Evolutionary conservation across 2,888 invertebrate genomes (phyloP).

Genomic region (Xestia sexstrigata): DNA sequence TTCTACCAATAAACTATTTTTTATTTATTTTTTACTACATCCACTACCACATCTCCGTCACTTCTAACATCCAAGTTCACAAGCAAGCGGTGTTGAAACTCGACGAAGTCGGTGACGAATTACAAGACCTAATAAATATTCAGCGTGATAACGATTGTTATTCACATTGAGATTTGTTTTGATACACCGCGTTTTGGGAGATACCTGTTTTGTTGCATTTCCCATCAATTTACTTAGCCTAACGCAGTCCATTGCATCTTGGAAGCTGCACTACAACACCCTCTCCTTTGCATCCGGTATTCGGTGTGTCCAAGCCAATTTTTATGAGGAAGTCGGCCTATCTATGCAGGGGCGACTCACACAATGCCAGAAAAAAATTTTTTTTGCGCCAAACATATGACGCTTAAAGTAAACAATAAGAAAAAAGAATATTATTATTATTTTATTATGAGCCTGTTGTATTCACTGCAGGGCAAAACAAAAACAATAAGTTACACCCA

Average conservation of each 20-base stretch:
- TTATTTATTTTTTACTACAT: too few species aligned
- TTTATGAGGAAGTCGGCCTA: neutral
- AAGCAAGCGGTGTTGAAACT: conserved; percentile 73
- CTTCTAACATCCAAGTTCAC: conserved; percentile 18
- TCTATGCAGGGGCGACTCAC: neutral
- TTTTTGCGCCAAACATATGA: neutral
- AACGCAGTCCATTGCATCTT: neutral
- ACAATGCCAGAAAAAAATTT: neutral
- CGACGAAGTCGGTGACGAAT: conserved; percentile 75
- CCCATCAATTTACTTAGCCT: neutral
- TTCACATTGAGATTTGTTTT: conserved; percentile 65
- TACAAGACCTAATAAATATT: conserved; percentile 70
- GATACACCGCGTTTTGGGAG: conserved; percentile 35
- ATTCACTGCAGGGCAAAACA: too few species aligned
- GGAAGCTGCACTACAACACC: neutral
- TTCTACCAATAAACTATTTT: too few species aligned
- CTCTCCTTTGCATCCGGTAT: neutral
- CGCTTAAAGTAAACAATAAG: too few species aligned
- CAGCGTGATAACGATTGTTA: conserved; percentile 66
- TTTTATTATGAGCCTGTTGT: too few species aligned
- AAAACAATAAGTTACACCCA: too few species aligned
- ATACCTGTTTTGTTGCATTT: conserved; percentile 14
- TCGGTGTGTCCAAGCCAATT: neutral
- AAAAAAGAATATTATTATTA: too few species aligned
- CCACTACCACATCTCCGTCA: conserved; percentile 25